Conservation (phyloP, 2,797 vertebrate genomes). For the Avahi laniger region DNA sequence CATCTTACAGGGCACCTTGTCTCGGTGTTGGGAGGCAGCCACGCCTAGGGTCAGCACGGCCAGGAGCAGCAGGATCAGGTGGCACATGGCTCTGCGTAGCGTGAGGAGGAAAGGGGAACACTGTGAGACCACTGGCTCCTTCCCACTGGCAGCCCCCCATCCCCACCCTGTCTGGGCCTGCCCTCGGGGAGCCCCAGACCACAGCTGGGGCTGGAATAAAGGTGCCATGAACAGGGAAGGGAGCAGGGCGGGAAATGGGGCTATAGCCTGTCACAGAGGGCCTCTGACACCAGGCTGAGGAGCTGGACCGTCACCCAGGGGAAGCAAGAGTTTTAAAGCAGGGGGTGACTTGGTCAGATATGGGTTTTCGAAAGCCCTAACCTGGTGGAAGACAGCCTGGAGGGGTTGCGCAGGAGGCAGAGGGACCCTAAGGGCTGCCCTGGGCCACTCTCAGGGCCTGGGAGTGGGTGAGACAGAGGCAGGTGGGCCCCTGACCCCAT, state of each 20-base stretch:
- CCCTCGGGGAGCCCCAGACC: background rate
- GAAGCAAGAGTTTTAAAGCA: background rate
- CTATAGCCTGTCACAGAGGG: background rate
- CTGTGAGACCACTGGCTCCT: background rate
- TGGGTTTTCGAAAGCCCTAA: background rate
- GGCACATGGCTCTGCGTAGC: slow-evolving; percentile 90
- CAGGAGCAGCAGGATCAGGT: slow-evolving; percentile 87
- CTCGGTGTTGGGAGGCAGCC: slow-evolving; percentile 79
- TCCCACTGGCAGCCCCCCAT: background rate
- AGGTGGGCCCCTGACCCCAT: background rate
- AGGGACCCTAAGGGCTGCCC: background rate
- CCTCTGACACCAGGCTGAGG: fast-evolving
- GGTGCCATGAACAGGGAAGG: background rate
- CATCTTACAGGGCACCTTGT: slow-evolving; percentile 85
- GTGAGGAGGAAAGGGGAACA: background rate
- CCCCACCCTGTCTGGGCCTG: background rate
- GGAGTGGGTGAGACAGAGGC: background rate
- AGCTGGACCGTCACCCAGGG: background rate
- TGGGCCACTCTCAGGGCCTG: background rate
- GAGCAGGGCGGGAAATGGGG: background rate
- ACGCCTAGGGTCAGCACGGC: slow-evolving; percentile 82
- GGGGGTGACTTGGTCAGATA: background rate
- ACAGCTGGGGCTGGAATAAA: background rate
- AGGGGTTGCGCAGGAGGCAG: background rate
- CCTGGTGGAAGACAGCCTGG: background rate